Base-by-base conservation (phyloP, 2,113 vertebrate genomes). In the Chaenocephalus aceratus region DNA sequence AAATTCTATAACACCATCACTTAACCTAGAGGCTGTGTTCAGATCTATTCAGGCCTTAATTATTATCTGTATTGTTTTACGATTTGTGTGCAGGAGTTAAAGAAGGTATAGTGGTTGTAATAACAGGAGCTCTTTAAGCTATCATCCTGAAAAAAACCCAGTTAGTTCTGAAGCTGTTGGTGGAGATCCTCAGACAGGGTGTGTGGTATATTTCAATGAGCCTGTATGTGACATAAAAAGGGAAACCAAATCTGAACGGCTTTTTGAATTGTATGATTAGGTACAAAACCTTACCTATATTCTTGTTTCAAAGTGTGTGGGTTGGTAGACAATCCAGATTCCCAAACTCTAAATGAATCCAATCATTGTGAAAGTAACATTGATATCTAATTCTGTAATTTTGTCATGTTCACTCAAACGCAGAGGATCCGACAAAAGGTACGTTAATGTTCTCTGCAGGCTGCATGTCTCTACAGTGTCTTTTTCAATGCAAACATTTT, bases 391-490 rank as follows among this genome's bases (percentile, higher is more conserved):
- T 66, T 60, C 10, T 83, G 6, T 53, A 26, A 79, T 85, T 75
- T 67, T 85, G n/a, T 84, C 30, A 48, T 48, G 2, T 44, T 82
- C 84, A 70, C 72, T 88, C 34, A 77, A 70, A 26, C 6, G 60
- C 93, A 96, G 96, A 95, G 26, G 95, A 95, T 87, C 90, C 92
- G 74, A 90, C 90, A 0, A 95, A 95, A 95, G 95, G 95, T 96
- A 93, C 84, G 94, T 41, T 48, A 56, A n/a, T 18, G 52, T n/a
- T n/a, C 11, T 73, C 2, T 15, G 5, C 41, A 52, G n/a, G 23
- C 30, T 75, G 48, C 45, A 60, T 75, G 66, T 67, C 45, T 10
- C 41, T 21, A 46, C 54, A 14, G 51, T 45, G 10, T 23, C 2
- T 7, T 66, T 57, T 48, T 36, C 16, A 41, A 7, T 15, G n/a